These are phyloP conservation scores for Tapirus indicus DNA, from an alignment of 2,797 vertebrate species.

Conservation along the genomic window DNA sequence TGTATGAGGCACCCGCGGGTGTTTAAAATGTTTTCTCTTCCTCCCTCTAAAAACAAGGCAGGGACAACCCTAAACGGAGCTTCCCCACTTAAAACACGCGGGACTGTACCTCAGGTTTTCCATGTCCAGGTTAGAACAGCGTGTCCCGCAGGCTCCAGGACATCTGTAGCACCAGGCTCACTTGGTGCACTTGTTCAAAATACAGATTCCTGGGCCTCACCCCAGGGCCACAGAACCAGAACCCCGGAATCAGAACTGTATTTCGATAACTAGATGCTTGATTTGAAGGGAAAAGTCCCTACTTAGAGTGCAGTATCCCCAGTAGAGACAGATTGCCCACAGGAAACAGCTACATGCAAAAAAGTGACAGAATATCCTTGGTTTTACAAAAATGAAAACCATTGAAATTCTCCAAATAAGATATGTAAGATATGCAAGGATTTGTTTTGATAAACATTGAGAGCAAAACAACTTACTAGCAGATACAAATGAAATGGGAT, in stretches of 20 bases:
- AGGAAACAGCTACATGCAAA: background rate
- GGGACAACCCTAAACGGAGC: rapidly evolving
- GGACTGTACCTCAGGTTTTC: background rate
- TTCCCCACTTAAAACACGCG: background rate
- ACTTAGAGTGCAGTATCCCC: background rate
- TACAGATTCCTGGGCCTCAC: background rate
- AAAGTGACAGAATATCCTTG: background rate
- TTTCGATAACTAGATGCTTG: background rate
- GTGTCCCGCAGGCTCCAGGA: rapidly evolving
- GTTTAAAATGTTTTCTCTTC: background rate
- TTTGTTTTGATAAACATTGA: background rate
- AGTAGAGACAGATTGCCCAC: background rate
- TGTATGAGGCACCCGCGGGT: too few relatives aligned
- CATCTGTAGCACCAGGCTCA: rapidly evolving
- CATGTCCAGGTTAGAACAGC: background rate
- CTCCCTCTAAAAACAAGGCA: background rate
- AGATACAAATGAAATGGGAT: background rate
- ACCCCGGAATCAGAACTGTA: background rate
- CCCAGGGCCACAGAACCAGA: background rate
- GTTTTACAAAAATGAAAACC: background rate
- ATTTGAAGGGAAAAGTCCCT: background rate
- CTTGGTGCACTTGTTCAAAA: background rate
- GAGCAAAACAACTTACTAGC: background rate
- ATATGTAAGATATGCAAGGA: background rate
- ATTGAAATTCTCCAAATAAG: background rate